Base-by-base conservation (phyloP, 2,888 invertebrate species). In the Synergus gifuensis region DNA sequence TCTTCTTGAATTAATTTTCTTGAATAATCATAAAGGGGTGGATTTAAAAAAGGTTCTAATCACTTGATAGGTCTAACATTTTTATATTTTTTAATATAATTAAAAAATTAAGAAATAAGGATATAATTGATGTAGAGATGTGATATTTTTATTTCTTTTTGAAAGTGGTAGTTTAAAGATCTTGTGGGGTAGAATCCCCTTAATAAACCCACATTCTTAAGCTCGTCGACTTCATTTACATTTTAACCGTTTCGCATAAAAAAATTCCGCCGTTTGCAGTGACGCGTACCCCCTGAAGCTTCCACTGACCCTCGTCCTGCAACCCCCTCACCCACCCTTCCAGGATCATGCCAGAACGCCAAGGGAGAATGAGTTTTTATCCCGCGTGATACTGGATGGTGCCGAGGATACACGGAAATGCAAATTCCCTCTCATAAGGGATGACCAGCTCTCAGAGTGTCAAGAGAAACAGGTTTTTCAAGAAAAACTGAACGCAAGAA, bases 201-300 rank as follows among this genome's bases (percentile, higher is more conserved):
- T 88, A 87, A 86, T 86, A 88, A 88, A 86, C 86, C 85, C 83
- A 84, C 88, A 87, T 88, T 88, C 89, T 90, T 86, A 87, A 89
- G 87, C 87, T 84, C 85, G 83, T 84, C 78, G 87, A 87, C 87
- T 87, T 85, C 85, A 90, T 90, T 90, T 89, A 87, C 89, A 89
- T 90, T 89, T 88, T 88, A 88, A 90, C 87, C 88, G 85, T 83
- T 84, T 82, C 76, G 78, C 82, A 81, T 80, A 80, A 83, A 84
- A 86, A 81, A 85, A 83, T 82, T 83, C 85, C 84, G 81, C 81
- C 83, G 79, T 83, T 85, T 80, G 79, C 83, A 81, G 84, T 80
- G 83, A 78, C 82, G 79, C 60, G 81, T 22, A 67, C 54, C 73
- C 69, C 73, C 73, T 73, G 54, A 54, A 73, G 54, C 73, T 73